These are phyloP conservation scores for Platichthys stellatus DNA, from an alignment of 2,113 vertebrate species.

Conservation along the genomic window DNA sequence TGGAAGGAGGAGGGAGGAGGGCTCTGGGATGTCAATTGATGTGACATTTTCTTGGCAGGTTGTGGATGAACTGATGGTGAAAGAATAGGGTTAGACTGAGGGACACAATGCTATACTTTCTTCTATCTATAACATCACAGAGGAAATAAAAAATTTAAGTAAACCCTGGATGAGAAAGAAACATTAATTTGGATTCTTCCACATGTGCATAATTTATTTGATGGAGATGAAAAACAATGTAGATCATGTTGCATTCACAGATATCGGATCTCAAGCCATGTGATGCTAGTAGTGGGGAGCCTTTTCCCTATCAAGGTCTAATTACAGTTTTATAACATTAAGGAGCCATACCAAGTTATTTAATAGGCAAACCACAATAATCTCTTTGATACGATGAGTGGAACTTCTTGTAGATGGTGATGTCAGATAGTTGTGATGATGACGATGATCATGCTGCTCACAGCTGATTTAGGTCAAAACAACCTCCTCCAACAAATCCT, in stretches of 20 bases:
- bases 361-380: background rate
- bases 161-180: background rate
- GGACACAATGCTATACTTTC: background rate
- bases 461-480: no score
- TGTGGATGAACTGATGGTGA: conserved; percentile 10
- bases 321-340: background rate
- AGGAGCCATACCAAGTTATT: background rate
- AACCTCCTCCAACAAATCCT: background rate
- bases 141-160: background rate
- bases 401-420: background rate
- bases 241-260: background rate
- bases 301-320: background rate
- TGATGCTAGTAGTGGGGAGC: background rate
- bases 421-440: background rate
- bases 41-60: conserved; percentile 42
- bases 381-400: background rate
- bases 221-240: background rate
- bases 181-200: no score
- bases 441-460: background rate
- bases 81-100: conserved; percentile 18
- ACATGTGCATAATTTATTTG: background rate
- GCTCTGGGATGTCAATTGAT: conserved; percentile 18
- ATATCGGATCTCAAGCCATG: background rate
- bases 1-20: conserved; percentile 15
- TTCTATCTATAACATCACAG: background rate